phyloP scores from a whole-genome alignment of 2,113 vertebrate genomes.

The Cacatua alba region DNA sequence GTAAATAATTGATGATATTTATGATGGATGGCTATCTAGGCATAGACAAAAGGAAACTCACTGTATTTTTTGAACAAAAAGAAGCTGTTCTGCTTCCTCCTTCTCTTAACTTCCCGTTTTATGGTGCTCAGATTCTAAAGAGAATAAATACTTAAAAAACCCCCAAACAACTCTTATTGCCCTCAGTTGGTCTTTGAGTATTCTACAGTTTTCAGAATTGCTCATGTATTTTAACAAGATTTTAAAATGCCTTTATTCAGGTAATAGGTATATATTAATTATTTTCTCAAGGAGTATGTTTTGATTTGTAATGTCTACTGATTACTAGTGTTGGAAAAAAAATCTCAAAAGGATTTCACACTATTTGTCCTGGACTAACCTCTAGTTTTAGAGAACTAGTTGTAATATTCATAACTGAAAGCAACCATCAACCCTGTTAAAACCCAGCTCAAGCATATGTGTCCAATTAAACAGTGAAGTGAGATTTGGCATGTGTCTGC shows the following conservation, averaged over 20 bases:
- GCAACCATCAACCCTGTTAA: conserved; percentile 1
- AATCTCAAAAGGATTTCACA: neutral
- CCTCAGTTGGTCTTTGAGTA: neutral
- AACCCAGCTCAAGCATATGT: conserved; percentile 7
- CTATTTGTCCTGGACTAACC: neutral
- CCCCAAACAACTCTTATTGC: neutral
- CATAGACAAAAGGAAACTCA: neutral
- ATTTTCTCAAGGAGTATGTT: neutral
- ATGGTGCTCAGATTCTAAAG: neutral
- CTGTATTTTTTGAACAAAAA: neutral
- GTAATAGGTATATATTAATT: neutral
- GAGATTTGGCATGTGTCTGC: conserved; percentile 69
- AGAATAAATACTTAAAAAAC: neutral
- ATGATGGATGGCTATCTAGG: neutral
- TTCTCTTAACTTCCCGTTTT: fast-evolving
- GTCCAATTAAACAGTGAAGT: conserved; percentile 67
- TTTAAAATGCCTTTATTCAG: neutral
- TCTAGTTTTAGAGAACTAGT: conserved; percentile 7
- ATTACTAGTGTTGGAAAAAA: neutral
- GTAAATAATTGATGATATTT: conserved; percentile 45
- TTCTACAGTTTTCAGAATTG: neutral
- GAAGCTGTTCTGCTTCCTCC: neutral
- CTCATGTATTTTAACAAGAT: neutral
- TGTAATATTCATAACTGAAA: neutral
- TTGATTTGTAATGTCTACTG: neutral